A percentile compares a stretch with the other conserved stretches of the same genome.
Conservation (phyloP, 2,113 vertebrate species). For the Centropus unirufus region DNA sequence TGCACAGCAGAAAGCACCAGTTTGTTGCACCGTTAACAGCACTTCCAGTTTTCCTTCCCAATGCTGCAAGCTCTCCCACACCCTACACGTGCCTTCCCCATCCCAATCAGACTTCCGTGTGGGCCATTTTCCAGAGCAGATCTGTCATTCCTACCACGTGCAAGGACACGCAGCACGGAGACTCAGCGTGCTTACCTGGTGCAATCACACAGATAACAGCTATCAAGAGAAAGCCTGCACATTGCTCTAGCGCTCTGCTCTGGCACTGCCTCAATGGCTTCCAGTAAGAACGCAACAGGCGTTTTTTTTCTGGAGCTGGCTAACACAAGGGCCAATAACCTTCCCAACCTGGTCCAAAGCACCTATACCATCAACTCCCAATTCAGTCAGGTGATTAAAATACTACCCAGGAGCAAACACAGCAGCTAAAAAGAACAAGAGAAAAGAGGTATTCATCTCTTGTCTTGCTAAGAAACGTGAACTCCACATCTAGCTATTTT, state of each 20-base stretch:
- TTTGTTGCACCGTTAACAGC: background rate
- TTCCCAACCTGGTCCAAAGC: background rate
- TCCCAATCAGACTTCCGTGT: fast-evolving
- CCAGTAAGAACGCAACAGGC: background rate
- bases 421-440: background rate
- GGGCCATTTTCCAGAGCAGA: background rate
- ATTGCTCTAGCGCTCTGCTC: background rate
- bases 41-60: background rate
- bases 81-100: background rate
- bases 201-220: background rate
- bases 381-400: background rate
- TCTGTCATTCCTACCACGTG: fast-evolving
- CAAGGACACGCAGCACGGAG: background rate
- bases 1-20: background rate
- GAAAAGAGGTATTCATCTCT: background rate
- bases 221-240: background rate
- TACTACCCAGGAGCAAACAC: background rate
- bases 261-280: background rate
- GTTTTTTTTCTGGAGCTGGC: background rate
- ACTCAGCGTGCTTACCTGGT: fast-evolving
- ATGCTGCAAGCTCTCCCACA: background rate
- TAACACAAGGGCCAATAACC: background rate
- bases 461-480: background rate
- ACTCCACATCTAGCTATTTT: background rate
- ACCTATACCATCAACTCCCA: background rate